Evolutionary conservation across 1,140 invertebrate genomes (phyloP).

Genomic region (Whitmania pigra): DNA sequence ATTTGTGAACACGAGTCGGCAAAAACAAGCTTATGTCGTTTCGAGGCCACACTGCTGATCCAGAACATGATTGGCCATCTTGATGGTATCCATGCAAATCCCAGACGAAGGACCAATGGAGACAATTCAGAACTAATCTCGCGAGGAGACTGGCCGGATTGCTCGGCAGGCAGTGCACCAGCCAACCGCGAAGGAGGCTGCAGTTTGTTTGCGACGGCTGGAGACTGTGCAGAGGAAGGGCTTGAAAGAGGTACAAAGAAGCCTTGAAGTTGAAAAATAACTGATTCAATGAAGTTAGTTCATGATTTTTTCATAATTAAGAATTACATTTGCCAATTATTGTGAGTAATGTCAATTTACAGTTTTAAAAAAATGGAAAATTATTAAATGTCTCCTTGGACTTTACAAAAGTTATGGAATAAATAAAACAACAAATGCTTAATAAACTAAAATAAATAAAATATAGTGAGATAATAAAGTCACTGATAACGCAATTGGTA

Average conservation of each 20-base stretch:
- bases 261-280: neutral
- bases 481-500: neutral
- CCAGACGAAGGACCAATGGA: neutral
- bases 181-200: neutral
- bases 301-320: neutral
- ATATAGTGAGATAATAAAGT: neutral
- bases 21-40: too few relatives aligned
- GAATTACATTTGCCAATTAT: neutral
- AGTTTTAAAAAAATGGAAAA: too few relatives aligned
- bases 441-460: neutral
- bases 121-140: neutral
- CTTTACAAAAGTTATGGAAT: too few relatives aligned
- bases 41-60: too few relatives aligned
- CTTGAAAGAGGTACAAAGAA: neutral
- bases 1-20: too few relatives aligned
- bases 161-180: neutral
- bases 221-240: neutral
- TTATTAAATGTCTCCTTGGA: too few relatives aligned
- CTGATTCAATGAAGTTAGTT: neutral
- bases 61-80: too few relatives aligned
- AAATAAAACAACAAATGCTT: too few relatives aligned
- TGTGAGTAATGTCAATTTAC: neutral
- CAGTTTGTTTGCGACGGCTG: neutral
- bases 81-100: too few relatives aligned
- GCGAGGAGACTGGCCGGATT: neutral